phyloP scores from a whole-genome alignment of 2,888 invertebrate genomes.

The Ormyrus pomaceus region DNA sequence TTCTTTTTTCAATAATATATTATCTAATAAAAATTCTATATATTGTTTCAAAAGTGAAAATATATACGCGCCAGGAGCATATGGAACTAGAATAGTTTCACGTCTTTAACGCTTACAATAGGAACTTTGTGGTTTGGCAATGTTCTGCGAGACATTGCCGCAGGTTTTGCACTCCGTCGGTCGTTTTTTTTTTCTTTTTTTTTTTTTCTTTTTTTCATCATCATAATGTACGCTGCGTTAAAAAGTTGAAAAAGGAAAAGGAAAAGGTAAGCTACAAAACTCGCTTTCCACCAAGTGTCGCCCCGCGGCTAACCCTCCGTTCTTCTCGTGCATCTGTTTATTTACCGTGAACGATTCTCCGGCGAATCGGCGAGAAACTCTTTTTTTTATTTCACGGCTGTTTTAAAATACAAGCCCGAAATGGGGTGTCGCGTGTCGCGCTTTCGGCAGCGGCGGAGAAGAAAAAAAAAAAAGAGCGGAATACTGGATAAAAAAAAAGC shows the following conservation, averaged over 20 bases:
- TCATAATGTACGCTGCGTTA: too few species aligned
- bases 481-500: slow-evolving; percentile 5
- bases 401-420: slow-evolving; percentile 32
- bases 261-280: not conserved
- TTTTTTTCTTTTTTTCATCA: too few species aligned
- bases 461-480: slow-evolving; percentile 10
- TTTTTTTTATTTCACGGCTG: not conserved
- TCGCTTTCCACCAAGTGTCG: slow-evolving; percentile 24
- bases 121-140: slow-evolving; percentile 57
- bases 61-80: slow-evolving; percentile 7
- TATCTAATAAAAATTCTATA: slow-evolving; percentile 11
- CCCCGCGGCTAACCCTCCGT: not conserved
- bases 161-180: slow-evolving; percentile 9
- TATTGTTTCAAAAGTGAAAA: slow-evolving; percentile 1
- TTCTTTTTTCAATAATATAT: not conserved
- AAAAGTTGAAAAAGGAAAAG: not conserved
- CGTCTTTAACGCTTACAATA: slow-evolving; percentile 38
- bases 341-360: slow-evolving; percentile 12
- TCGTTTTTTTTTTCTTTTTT: not conserved
- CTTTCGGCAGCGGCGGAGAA: not conserved
- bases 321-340: slow-evolving; percentile 36
- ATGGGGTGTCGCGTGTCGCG: slow-evolving; percentile 19
- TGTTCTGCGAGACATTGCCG: slow-evolving; percentile 43
- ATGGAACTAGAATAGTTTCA: slow-evolving; percentile 20
- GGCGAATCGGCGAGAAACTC: not conserved